These are phyloP conservation scores for Iguana delicatissima DNA, from an alignment of 2,797 vertebrate genomes.

Conservation along the genomic window DNA sequence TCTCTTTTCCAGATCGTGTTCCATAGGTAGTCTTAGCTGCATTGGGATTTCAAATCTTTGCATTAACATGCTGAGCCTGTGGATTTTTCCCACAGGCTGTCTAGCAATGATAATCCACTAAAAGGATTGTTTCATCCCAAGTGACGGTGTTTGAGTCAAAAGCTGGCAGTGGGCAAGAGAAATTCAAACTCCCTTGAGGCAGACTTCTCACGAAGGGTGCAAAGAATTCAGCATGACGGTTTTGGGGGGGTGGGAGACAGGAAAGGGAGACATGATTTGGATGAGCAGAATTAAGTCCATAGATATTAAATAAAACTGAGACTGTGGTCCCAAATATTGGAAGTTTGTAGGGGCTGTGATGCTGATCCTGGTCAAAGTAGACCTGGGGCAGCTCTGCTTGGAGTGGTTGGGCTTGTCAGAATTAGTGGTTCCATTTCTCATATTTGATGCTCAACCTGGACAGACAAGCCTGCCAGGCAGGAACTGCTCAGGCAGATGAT, in stretches of 20 bases:
- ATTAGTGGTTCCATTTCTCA: slow-evolving; percentile 91
- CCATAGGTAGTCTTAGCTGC: slow-evolving; percentile 77
- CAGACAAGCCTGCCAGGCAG: slow-evolving; percentile 96
- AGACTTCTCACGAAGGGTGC: slow-evolving; percentile 68
- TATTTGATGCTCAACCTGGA: slow-evolving; percentile 92
- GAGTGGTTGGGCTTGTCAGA: slow-evolving; percentile 88
- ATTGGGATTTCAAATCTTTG: slow-evolving; percentile 58
- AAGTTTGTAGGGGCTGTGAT: slow-evolving; percentile 78
- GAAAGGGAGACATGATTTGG: slow-evolving; percentile 52
- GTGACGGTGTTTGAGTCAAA: slow-evolving; percentile 76
- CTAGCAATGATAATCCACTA: slow-evolving; percentile 64
- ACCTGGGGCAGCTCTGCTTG: slow-evolving; percentile 84
- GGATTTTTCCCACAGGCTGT: slow-evolving; percentile 74
- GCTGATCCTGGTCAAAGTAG: slow-evolving; percentile 75
- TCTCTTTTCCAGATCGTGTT: slow-evolving; percentile 75
- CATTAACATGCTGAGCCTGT: slow-evolving; percentile 75
- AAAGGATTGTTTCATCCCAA: slow-evolving; percentile 71
- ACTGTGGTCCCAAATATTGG: slow-evolving; percentile 77
- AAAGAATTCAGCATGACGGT: slow-evolving; percentile 77
- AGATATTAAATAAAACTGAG: slow-evolving; percentile 69
- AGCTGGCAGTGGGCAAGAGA: slow-evolving; percentile 83
- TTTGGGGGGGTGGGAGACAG: slow-evolving; percentile 43
- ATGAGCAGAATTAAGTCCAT: slow-evolving; percentile 71
- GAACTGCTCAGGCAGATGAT: slow-evolving; percentile 98
- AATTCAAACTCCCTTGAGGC: slow-evolving; percentile 85